Conservation (phyloP, 2,888 invertebrate species). For the Drosophila kuntzei region DNA sequence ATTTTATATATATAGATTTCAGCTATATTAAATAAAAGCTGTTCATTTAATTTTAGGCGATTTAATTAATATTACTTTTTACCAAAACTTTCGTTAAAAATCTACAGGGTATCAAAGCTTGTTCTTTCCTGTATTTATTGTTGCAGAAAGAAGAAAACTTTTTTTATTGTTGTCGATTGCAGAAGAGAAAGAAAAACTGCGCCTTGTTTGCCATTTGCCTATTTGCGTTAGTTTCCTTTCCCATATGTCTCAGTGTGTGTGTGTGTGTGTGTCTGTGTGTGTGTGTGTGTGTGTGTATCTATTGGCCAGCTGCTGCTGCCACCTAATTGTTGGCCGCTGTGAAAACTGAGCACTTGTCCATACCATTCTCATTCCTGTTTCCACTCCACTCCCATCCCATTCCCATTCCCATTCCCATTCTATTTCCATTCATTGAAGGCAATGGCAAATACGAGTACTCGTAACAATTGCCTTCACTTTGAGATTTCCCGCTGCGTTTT, state of each 20-base stretch:
- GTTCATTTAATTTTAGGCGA: too few relatives aligned
- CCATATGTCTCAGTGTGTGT: conserved; percentile 10
- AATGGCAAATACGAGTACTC: conserved; percentile 40
- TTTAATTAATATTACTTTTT: too few relatives aligned
- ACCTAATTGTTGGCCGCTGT: conserved; percentile 76
- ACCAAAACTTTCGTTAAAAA: not conserved
- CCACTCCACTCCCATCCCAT: not conserved
- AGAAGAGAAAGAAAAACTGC: conserved; percentile 4
- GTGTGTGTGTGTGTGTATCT: conserved; percentile 23
- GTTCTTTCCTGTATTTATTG: not conserved
- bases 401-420: not conserved
- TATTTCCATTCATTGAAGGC: not conserved
- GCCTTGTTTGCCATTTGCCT: conserved; percentile 32
- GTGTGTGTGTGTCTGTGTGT: conserved; percentile 24
- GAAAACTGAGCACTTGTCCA: conserved; percentile 68
- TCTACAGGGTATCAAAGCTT: not conserved
- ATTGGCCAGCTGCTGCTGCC: conserved; percentile 59
- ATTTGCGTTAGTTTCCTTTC: conserved; percentile 41
- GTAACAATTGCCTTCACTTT: conserved; percentile 73
- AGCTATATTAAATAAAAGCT: too few relatives aligned
- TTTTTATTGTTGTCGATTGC: conserved; percentile 72
- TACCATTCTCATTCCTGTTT: not conserved
- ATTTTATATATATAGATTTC: too few relatives aligned
- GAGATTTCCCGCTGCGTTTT: conserved; percentile 71
- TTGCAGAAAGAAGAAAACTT: not conserved